Evolutionary conservation across 37 sponge, comb jelly and placozoan genomes (phyloP).

Genomic region (Chondrosia reniformis): DNA sequence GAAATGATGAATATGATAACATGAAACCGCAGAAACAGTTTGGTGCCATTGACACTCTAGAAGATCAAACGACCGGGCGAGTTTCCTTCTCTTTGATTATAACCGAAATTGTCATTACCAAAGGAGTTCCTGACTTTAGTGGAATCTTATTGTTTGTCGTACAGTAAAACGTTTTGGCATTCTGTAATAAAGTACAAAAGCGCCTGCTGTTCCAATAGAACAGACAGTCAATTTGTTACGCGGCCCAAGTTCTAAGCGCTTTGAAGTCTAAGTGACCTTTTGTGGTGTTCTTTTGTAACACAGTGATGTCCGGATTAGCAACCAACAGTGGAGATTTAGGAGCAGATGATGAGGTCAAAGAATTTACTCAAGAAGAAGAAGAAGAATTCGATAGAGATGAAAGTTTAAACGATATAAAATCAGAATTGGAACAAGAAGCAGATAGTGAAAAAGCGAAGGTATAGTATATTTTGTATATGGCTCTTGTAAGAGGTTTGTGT

Average conservation of each 20-base stretch:
- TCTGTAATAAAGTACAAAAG: too few species aligned
- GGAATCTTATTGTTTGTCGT: not conserved
- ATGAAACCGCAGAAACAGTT: conserved; percentile 17
- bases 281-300: too few species aligned
- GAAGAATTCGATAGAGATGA: conserved; percentile 4
- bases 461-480: not conserved
- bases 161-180: too few species aligned
- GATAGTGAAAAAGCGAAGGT: conserved; percentile 13
- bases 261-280: too few species aligned
- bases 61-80: conserved; percentile 25
- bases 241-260: too few species aligned
- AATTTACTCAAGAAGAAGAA: conserved; percentile 11
- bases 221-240: too few species aligned
- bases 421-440: conserved; percentile 1
- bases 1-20: conserved; percentile 13
- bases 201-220: too few species aligned
- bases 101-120: not conserved
- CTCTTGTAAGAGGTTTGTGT: not conserved
- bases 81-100: conserved; percentile 24
- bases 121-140: not conserved
- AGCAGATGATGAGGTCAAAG: conserved; percentile 13
- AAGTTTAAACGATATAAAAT: conserved; percentile 20
- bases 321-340: not conserved
- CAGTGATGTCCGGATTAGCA: conserved; percentile 5
- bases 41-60: conserved; percentile 24